Evolutionary conservation across 1,140 invertebrate species (phyloP).

Genomic region (Drosophila insularis): DNA sequence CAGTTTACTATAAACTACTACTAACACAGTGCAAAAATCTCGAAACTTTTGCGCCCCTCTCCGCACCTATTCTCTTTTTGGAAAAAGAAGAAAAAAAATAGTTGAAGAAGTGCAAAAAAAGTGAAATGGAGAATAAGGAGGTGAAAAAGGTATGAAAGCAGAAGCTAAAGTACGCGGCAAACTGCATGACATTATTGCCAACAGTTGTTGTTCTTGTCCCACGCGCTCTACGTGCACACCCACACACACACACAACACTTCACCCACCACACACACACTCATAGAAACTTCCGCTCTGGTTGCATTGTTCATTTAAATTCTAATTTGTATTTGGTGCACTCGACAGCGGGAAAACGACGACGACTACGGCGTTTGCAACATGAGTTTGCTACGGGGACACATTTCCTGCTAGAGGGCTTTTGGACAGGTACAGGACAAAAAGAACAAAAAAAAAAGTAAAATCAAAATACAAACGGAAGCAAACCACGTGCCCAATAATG

Average conservation of each 20-base stretch:
- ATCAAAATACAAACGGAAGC: conserved; percentile 18
- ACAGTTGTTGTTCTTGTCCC: conserved; percentile 37
- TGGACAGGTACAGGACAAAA: conserved; percentile 43
- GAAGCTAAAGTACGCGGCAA: conserved; percentile 57
- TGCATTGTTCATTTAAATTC: conserved; percentile 81
- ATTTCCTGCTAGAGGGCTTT: conserved; percentile 65
- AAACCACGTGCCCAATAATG: conserved; percentile 62
- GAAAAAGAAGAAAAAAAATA: conserved; percentile 29
- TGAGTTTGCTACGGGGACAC: conserved; percentile 32
- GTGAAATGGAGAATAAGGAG: conserved; percentile 13
- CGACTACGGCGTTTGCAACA: conserved; percentile 10
- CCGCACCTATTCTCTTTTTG: conserved; percentile 10
- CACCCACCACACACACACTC: conserved; percentile 32
- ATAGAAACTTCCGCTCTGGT: conserved; percentile 67
- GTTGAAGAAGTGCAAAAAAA: conserved; percentile 16
- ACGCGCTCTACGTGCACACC: conserved; percentile 52
- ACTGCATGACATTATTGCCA: conserved; percentile 75
- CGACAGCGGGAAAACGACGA: conserved; percentile 49
- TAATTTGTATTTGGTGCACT: conserved; percentile 79
- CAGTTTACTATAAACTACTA: conserved; percentile 43
- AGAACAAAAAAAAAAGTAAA: background rate
- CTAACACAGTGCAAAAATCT: conserved; percentile 51
- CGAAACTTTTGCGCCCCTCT: conserved; percentile 39
- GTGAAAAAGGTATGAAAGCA: conserved; percentile 9
- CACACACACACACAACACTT: conserved; percentile 6